These are phyloP conservation scores for Diaphora mendica DNA, from an alignment of 2,888 invertebrate genomes.

Conservation along the genomic window DNA sequence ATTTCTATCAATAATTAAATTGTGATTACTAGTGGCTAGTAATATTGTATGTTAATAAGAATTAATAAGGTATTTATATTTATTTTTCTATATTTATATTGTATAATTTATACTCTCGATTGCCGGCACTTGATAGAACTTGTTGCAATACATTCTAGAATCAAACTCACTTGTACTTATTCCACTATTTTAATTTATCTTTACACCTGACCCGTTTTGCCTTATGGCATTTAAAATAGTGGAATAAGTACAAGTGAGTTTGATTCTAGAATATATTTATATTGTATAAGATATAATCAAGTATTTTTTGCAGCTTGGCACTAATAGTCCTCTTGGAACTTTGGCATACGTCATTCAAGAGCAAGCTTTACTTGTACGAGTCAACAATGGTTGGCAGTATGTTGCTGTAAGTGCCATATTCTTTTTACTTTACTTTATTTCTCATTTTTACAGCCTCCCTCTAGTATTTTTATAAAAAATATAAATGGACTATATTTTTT, in stretches of 20 bases:
- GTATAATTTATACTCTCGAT: too few relatives aligned
- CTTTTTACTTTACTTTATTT: neutral
- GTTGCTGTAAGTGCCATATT: conserved; percentile 90
- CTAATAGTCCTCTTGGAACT: conserved; percentile 90
- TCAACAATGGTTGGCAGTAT: conserved; percentile 97
- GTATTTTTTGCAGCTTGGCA: conserved; percentile 69
- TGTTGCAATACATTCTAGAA: too few relatives aligned
- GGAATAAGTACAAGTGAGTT: too few relatives aligned
- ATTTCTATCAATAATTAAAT: neutral
- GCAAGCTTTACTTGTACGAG: conserved; percentile 95
- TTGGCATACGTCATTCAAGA: conserved; percentile 97
- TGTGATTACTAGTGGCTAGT: neutral
- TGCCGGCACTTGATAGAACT: too few relatives aligned
- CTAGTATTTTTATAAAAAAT: neutral
- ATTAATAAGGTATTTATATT: neutral
- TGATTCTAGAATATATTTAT: neutral
- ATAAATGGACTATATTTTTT: neutral
- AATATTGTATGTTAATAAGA: neutral
- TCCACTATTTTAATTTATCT: too few relatives aligned
- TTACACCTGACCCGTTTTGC: too few relatives aligned
- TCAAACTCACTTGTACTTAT: too few relatives aligned
- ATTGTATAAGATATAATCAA: neutral
- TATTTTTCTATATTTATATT: neutral
- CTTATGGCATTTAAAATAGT: too few relatives aligned
- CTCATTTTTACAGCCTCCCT: neutral